Conservation (phyloP, 2,888 invertebrate species). For the Erebia aethiops region DNA sequence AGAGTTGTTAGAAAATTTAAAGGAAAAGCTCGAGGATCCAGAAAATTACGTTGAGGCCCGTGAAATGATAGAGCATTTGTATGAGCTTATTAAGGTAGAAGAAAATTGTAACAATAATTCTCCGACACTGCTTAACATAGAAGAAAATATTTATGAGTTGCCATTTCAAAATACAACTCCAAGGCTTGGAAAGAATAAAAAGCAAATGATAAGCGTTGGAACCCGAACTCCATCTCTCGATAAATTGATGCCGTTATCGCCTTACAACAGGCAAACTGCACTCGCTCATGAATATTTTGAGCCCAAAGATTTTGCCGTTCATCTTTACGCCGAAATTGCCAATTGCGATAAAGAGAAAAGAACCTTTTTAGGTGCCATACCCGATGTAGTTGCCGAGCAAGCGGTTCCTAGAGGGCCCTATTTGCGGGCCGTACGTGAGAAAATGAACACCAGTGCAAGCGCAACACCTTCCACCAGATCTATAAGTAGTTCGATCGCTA, state of each 20-base stretch:
- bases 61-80: conserved; percentile 89
- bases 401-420: conserved; percentile 82
- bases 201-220: conserved; percentile 79
- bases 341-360: conserved; percentile 71
- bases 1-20: conserved; percentile 86
- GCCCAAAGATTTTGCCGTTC: conserved; percentile 80
- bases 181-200: conserved; percentile 67
- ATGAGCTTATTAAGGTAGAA: conserved; percentile 88
- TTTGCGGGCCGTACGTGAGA: conserved; percentile 84
- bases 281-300: conserved; percentile 78
- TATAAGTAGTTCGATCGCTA: conserved; percentile 47
- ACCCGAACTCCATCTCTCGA: conserved; percentile 84
- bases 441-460: conserved; percentile 58
- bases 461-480: conserved; percentile 50
- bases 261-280: conserved; percentile 71
- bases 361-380: conserved; percentile 61
- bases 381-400: conserved; percentile 73
- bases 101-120: conserved; percentile 84
- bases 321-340: conserved; percentile 85
- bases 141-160: conserved; percentile 85
- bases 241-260: conserved; percentile 77
- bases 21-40: conserved; percentile 87
- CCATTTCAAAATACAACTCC: conserved; percentile 77
- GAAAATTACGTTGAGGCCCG: conserved; percentile 88
- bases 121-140: conserved; percentile 46